phyloP scores from a whole-genome alignment of 2,888 invertebrate genomes.

The Folsomia candida region DNA sequence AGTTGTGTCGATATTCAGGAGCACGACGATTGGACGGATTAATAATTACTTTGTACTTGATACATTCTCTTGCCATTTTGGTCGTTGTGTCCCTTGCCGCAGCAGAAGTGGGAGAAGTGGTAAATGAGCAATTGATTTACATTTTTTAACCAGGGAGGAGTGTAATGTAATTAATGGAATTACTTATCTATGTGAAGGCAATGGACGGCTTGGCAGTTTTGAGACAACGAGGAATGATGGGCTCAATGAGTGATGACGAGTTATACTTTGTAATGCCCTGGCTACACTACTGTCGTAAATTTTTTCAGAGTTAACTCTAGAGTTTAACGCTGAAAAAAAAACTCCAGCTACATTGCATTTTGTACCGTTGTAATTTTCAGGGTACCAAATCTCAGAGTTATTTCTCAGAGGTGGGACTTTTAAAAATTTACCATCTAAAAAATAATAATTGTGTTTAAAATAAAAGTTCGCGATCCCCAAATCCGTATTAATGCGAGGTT shows the following conservation, averaged over 20 bases:
- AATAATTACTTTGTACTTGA: slow-evolving; percentile 4
- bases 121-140: background rate
- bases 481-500: too few relatives aligned
- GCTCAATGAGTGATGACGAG: slow-evolving; percentile 36
- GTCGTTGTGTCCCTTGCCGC: slow-evolving; percentile 24
- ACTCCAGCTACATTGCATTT: too few relatives aligned
- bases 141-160: background rate
- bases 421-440: too few relatives aligned
- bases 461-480: too few relatives aligned
- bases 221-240: slow-evolving; percentile 39
- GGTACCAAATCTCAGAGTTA: too few relatives aligned
- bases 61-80: slow-evolving; percentile 15
- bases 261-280: slow-evolving; percentile 40
- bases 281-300: too few relatives aligned
- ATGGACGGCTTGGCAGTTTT: slow-evolving; percentile 37
- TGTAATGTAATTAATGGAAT: background rate
- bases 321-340: too few relatives aligned
- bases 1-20: background rate
- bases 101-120: slow-evolving; percentile 32
- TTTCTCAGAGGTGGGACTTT: too few relatives aligned
- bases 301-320: too few relatives aligned
- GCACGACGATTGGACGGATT: slow-evolving; percentile 14
- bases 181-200: slow-evolving; percentile 19
- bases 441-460: too few relatives aligned
- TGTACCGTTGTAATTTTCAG: too few relatives aligned